Base-by-base conservation (phyloP, 2,113 vertebrate species). In the Irena cyanogastra region DNA sequence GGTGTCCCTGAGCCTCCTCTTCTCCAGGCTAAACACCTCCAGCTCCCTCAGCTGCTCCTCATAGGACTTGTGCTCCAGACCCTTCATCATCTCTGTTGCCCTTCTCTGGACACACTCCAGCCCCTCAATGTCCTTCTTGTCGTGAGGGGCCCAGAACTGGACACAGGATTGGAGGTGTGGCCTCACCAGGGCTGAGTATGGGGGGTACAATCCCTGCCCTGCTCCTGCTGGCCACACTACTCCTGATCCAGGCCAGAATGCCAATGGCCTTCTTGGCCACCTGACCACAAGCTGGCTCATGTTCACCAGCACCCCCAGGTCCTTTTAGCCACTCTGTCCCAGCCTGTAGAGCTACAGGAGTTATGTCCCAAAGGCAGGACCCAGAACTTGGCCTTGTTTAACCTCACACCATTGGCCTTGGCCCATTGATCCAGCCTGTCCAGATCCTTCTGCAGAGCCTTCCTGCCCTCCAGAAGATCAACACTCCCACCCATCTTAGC, bases 361-460 rank as follows among this genome's bases (percentile, higher is more conserved):
- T 20, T 56, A n/a, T 70, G 20, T 1, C 16, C 3, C 13, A 47
- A 14, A 11, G 7, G 28, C 6, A 47, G 24, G 41, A 47, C 3
- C 9, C 3, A 5, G 24, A 1, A 26, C 13, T 47, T 54, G n/a
- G 4, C 13, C 4, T 63, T 54, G n/a, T 31, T 63, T 3, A 22
- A 7, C 7, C 2, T 47, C 56, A 35, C 2, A 13, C 44, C 26
- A 2, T 0, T 47, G 65, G 7, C 64, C 1, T 63, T 4, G 6
- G 21, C 9, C 35, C 49, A 42, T 13, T 2, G 1, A 37, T 72
- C 35, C 66, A 56, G 1, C 30, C 31, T 49, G 21, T 28, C 50
- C 27, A 72, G 31, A 57, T 19, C 27, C 12, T 26, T 42, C 31
- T 37, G 9, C 57, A 72, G 42, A 71, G 18, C 49, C 42, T 2